phyloP scores from a whole-genome alignment of 2,888 invertebrate species.

The Callyntrura guangdongensis region DNA sequence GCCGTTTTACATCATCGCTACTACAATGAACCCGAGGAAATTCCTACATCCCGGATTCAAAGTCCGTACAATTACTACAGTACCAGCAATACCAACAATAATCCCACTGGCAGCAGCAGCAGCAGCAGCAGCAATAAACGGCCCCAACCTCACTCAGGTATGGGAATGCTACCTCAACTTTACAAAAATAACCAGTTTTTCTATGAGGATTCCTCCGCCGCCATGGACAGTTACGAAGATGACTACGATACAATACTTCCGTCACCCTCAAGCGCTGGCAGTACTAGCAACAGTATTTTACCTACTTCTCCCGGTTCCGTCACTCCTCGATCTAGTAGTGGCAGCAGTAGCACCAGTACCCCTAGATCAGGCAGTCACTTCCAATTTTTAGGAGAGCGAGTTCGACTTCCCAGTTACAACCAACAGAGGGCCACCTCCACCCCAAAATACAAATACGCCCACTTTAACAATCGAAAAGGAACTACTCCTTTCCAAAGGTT shows the following conservation, averaged over 20 bases:
- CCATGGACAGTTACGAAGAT: conserved; percentile 78
- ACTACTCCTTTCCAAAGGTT: no score
- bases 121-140: no score
- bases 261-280: neutral
- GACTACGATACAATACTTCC: conserved; percentile 58
- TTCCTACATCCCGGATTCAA: conserved; percentile 48
- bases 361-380: no score
- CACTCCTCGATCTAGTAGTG: conserved; percentile 88
- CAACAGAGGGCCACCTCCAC: conserved; percentile 69
- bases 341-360: conserved; percentile 85
- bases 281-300: neutral
- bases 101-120: no score
- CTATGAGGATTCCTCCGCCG: conserved; percentile 76
- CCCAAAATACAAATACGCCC: conserved; percentile 72
- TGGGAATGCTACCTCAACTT: conserved; percentile 60
- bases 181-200: conserved; percentile 75
- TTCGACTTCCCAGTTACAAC: conserved; percentile 58
- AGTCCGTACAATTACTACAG: conserved; percentile 52
- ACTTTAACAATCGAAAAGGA: conserved; percentile 59
- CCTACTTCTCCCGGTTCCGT: neutral
- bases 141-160: neutral
- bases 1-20: conserved; percentile 75
- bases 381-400: conserved; percentile 63
- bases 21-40: conserved; percentile 68
- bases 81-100: conserved; percentile 39